Evolutionary conservation across 1,140 invertebrate species (phyloP).

Genomic region (Drosophila rufa): DNA sequence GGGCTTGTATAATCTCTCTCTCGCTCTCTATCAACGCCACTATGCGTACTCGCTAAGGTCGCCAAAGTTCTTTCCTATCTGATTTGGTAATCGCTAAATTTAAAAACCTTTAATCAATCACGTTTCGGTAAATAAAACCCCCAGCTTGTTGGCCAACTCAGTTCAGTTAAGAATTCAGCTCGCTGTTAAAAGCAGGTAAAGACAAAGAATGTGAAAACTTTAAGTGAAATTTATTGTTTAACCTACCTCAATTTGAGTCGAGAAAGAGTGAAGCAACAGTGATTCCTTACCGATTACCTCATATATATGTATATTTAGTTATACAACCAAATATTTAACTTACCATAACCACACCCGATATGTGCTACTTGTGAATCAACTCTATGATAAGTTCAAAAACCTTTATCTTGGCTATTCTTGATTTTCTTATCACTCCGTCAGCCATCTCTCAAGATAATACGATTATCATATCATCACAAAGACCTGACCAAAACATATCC

Average conservation of each 20-base stretch:
- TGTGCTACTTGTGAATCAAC: background rate
- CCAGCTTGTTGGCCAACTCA: background rate
- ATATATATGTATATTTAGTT: background rate
- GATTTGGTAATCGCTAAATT: slow-evolving; percentile 62
- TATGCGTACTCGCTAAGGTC: slow-evolving; percentile 34
- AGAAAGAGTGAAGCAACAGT: background rate
- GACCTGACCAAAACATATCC: slow-evolving; percentile 24
- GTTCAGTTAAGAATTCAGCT: slow-evolving; percentile 38
- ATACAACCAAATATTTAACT: background rate
- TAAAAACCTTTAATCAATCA: slow-evolving; percentile 57
- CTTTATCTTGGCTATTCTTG: background rate
- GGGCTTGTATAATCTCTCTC: slow-evolving; percentile 39
- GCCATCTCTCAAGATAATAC: slow-evolving; percentile 25
- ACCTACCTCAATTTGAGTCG: slow-evolving; percentile 22
- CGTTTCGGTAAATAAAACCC: slow-evolving; percentile 37
- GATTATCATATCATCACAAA: slow-evolving; percentile 28
- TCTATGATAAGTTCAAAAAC: slow-evolving; percentile 7
- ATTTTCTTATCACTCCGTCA: slow-evolving; percentile 9
- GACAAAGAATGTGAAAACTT: background rate
- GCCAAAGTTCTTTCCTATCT: slow-evolving; percentile 22
- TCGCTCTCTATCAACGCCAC: slow-evolving; percentile 8
- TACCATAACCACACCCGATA: background rate
- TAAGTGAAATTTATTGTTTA: slow-evolving; percentile 14
- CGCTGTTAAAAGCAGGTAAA: slow-evolving; percentile 11
- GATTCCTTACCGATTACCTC: background rate